A percentile compares a stretch with the other conserved stretches of the same genome.
These are phyloP conservation scores for Chromobotia macracanthus DNA, from an alignment of 2,797 vertebrate genomes.

Conservation along the genomic window DNA sequence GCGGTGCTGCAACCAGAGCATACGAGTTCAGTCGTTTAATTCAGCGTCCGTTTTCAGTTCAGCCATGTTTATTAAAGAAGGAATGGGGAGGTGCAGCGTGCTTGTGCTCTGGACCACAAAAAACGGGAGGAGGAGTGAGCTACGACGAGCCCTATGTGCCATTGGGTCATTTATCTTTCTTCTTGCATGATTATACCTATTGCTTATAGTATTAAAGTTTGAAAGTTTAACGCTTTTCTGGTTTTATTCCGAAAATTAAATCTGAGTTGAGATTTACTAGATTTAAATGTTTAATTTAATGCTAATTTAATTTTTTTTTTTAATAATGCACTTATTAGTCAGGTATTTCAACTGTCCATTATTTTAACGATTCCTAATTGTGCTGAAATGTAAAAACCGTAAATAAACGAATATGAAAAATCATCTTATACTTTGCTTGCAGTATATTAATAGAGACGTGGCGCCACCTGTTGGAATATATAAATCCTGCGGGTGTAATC, in stretches of 20 bases:
- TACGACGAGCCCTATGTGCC: conserved; percentile 4
- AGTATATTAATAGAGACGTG: background rate
- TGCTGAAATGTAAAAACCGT: background rate
- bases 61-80: conserved; percentile 42
- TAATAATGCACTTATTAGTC: background rate
- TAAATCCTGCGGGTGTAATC: too few species aligned
- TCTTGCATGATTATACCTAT: background rate
- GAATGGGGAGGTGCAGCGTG: conserved; percentile 31
- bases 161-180: background rate
- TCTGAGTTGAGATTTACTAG: too few species aligned
- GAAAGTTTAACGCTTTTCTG: too few species aligned
- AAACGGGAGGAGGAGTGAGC: conserved; percentile 3
- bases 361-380: background rate
- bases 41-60: conserved; percentile 22
- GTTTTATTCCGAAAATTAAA: too few species aligned
- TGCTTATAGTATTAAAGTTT: too few species aligned
- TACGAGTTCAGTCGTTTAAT: background rate
- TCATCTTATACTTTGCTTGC: background rate
- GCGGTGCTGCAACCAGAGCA: background rate
- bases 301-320: too few species aligned
- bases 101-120: conserved; percentile 28
- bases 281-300: too few species aligned
- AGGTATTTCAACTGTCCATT: too few species aligned
- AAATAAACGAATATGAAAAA: background rate
- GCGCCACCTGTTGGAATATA: conserved; percentile 11